Percentiles rank a stretch among this genome's conserved stretches.
Conservation (phyloP, 2,888 invertebrate genomes). For the Agonopterix alstromeriana region DNA sequence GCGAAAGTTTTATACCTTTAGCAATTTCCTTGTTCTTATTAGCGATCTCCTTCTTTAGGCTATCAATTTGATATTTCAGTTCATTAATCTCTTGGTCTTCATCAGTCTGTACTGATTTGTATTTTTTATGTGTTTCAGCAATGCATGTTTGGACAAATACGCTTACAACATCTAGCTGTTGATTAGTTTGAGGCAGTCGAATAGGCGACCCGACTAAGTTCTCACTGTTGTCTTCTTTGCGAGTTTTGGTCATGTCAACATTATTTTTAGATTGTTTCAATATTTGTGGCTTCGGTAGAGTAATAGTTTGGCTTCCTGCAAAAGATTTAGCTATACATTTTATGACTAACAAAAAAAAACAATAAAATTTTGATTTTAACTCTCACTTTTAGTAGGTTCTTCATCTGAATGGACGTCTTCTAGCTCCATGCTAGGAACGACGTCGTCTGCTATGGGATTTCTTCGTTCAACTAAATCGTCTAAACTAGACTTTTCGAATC, state of each 20-base stretch:
- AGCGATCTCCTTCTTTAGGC: slow-evolving; percentile 28
- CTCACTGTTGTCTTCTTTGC: slow-evolving; percentile 7
- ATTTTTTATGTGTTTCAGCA: slow-evolving; percentile 15
- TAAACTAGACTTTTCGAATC: slow-evolving; percentile 30
- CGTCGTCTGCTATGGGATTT: slow-evolving; percentile 14
- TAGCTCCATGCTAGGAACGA: slow-evolving; percentile 27
- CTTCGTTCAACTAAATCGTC: slow-evolving; percentile 16
- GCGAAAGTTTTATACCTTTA: slow-evolving; percentile 42
- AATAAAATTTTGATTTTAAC: neutral
- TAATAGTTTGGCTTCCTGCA: slow-evolving; percentile 52
- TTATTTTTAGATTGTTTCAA: slow-evolving; percentile 20
- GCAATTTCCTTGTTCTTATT: slow-evolving; percentile 43
- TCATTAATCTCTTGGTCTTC: slow-evolving; percentile 23
- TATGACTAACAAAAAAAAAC: neutral
- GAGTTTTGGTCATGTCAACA: slow-evolving; percentile 11
- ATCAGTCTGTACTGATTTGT: slow-evolving; percentile 43
- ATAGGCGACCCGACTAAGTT: slow-evolving; percentile 9
- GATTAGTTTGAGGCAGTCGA: slow-evolving; percentile 8
- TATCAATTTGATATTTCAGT: slow-evolving; percentile 24
- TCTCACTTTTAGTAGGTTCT: slow-evolving; percentile 44
- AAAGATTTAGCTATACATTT: slow-evolving; percentile 12
- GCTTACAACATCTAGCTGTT: slow-evolving; percentile 16
- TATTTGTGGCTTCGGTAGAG: slow-evolving; percentile 42
- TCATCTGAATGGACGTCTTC: slow-evolving; percentile 56
- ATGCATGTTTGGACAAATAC: slow-evolving; percentile 40